phyloP scores from a whole-genome alignment of 2,113 vertebrate genomes.

The Passer domesticus region DNA sequence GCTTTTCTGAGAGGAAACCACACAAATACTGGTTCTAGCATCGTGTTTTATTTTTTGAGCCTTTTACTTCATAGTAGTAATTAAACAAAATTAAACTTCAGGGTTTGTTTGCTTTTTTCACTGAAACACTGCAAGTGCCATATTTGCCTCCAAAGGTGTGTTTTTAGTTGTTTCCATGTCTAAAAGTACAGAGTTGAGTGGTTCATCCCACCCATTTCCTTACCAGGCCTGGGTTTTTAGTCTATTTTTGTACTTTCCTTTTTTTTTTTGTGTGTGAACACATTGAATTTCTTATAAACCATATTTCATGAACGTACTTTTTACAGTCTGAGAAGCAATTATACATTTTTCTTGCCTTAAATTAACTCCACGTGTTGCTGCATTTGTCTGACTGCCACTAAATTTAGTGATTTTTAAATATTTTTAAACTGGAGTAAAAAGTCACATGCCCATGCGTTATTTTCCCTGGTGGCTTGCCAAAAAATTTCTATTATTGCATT shows the following conservation, averaged over 20 bases:
- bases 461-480: neutral
- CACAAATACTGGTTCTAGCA: neutral
- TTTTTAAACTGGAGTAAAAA: neutral
- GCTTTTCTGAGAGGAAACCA: neutral
- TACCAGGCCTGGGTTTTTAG: neutral
- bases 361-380: neutral
- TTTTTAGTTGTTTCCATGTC: neutral
- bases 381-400: neutral
- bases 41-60: neutral
- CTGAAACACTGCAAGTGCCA: neutral
- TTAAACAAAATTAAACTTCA: neutral
- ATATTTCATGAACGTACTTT: fast-evolving
- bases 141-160: neutral
- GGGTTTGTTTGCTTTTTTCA: neutral
- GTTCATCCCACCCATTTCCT: neutral
- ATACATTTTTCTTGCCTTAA: neutral
- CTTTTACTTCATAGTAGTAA: neutral
- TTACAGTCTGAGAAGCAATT: neutral
- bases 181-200: neutral
- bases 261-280: neutral
- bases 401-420: neutral
- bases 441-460: fast-evolving
- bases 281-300: fast-evolving
- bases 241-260: neutral
- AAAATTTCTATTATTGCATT: neutral